phyloP scores from a whole-genome alignment of 1,140 invertebrate species.

The Pseudoatta argentina region DNA sequence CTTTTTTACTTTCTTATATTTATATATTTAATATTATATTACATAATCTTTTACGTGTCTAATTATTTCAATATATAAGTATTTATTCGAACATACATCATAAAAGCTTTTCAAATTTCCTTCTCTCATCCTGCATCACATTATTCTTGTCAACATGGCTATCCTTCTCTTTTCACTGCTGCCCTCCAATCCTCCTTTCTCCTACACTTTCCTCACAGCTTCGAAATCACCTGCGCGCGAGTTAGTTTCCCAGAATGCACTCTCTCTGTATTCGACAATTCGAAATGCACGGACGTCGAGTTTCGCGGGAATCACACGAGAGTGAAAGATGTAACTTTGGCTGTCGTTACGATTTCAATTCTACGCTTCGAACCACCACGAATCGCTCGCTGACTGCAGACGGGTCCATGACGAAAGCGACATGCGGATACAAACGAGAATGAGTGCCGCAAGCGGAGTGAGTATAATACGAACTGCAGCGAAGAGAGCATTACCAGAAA shows the following conservation, averaged over 20 bases:
- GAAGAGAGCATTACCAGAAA: constrained; percentile 46
- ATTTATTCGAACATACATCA: background rate
- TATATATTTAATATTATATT: background rate
- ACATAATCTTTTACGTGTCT: background rate
- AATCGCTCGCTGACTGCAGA: constrained; percentile 47
- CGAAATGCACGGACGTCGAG: constrained; percentile 55
- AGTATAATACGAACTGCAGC: constrained; percentile 24
- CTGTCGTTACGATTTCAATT: constrained; percentile 62
- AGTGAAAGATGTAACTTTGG: constrained; percentile 52
- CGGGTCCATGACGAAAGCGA: constrained; percentile 43
- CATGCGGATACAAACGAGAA: constrained; percentile 38
- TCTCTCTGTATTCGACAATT: constrained; percentile 48
- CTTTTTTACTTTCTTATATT: background rate
- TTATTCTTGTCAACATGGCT: constrained; percentile 7
- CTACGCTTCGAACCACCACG: constrained; percentile 41
- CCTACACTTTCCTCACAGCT: constrained; percentile 26
- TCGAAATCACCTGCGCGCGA: constrained; percentile 50
- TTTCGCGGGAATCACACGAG: constrained; percentile 35
- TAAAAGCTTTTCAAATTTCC: background rate
- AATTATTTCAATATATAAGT: constrained; percentile 7
- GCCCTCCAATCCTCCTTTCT: background rate
- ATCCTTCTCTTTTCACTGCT: constrained; percentile 2
- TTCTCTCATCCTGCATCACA: background rate
- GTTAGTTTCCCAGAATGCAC: constrained; percentile 56
- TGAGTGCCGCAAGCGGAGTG: constrained; percentile 36